phyloP scores from a whole-genome alignment of 2,797 vertebrate species.

The Parauchenoglanis ngamensis region DNA sequence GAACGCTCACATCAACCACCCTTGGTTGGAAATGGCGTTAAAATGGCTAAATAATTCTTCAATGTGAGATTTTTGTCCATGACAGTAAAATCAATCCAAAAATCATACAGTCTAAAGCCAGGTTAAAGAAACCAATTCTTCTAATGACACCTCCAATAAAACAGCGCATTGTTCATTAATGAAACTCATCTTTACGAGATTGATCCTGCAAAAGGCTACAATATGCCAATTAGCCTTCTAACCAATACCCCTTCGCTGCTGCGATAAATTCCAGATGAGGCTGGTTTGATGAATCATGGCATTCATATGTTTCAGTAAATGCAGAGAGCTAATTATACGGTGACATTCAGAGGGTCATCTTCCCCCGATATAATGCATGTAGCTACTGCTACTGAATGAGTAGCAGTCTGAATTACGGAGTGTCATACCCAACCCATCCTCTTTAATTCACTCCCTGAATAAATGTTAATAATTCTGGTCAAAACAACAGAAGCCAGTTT shows the following conservation, averaged over 20 bases:
- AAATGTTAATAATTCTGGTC: constrained; percentile 2
- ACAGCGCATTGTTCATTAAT: neutral
- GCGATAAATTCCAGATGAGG: constrained; percentile 2
- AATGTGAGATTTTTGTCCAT: neutral
- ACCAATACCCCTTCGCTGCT: constrained; percentile 2
- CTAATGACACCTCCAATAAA: constrained; percentile 5
- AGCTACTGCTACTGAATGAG: constrained; percentile 5
- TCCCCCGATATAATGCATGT: neutral
- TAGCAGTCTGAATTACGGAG: neutral
- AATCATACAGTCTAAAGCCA: neutral
- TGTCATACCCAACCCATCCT: neutral
- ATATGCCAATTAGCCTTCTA: constrained; percentile 9
- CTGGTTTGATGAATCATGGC: constrained; percentile 6
- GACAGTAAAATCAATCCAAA: constrained; percentile 7
- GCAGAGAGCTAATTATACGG: constrained; percentile 15
- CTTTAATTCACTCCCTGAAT: neutral
- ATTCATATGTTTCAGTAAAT: constrained; percentile 19
- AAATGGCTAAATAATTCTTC: neutral
- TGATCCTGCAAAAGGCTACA: neutral
- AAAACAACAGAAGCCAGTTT: neutral
- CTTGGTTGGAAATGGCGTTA: neutral
- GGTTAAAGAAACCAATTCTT: constrained; percentile 7
- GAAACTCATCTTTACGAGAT: neutral
- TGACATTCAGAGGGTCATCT: constrained; percentile 30
- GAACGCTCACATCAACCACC: neutral